Percentiles rank a stretch among this genome's conserved stretches.
phyloP scores from a whole-genome alignment of 2,113 vertebrate species.

The Misgurnus anguillicaudatus region DNA sequence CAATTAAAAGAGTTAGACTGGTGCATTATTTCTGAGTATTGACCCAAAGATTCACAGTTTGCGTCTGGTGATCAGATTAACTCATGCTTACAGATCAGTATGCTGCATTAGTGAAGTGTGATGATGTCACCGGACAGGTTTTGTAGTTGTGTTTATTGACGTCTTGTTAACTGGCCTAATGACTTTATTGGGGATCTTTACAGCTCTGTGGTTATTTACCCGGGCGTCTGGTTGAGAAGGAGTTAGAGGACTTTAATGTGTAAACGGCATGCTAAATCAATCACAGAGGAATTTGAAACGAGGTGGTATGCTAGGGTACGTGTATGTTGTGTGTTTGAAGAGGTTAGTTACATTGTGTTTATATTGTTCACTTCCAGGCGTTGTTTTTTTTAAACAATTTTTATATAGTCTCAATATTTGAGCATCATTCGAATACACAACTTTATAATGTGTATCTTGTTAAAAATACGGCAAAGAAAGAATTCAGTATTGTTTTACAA shows the following conservation, averaged over 20 bases:
- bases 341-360: background rate
- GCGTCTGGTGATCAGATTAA: slow-evolving; percentile 26
- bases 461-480: too few relatives aligned
- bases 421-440: too few relatives aligned
- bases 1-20: background rate
- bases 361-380: too few relatives aligned
- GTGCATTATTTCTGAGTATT: background rate
- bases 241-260: slow-evolving; percentile 29
- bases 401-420: too few relatives aligned
- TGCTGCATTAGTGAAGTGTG: slow-evolving; percentile 4
- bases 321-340: background rate
- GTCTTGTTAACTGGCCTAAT: slow-evolving; percentile 44
- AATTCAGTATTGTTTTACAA: too few relatives aligned
- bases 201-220: slow-evolving; percentile 19
- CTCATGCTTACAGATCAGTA: background rate
- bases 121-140: background rate
- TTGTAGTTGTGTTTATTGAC: slow-evolving; percentile 18
- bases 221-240: slow-evolving; percentile 2
- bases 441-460: too few relatives aligned
- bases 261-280: slow-evolving; percentile 20
- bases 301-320: background rate
- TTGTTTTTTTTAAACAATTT: too few relatives aligned
- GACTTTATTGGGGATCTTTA: slow-evolving; percentile 47
- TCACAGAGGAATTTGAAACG: slow-evolving; percentile 13
- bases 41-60: background rate